These are phyloP conservation scores for Seira sanloemensis DNA, from an alignment of 2,888 invertebrate species.

Conservation along the genomic window DNA sequence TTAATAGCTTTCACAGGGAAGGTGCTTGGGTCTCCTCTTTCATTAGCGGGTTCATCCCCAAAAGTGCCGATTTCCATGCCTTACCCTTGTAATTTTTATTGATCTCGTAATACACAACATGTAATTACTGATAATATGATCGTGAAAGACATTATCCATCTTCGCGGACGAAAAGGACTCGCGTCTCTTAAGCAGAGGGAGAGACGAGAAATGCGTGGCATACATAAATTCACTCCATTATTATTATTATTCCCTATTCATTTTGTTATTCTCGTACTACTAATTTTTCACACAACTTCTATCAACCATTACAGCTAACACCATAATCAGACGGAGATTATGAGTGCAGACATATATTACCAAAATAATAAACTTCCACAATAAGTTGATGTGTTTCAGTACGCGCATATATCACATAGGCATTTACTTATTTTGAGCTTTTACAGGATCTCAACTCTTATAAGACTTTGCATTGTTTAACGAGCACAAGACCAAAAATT, in stretches of 20 bases:
- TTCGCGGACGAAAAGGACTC: neutral
- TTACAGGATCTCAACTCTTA: no score
- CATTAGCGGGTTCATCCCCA: slow-evolving; percentile 72
- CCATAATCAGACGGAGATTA: neutral
- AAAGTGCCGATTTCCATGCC: slow-evolving; percentile 72
- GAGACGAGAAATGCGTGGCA: neutral
- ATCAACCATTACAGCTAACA: neutral
- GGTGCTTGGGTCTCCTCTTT: slow-evolving; percentile 70
- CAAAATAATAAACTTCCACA: neutral
- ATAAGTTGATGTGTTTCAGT: neutral
- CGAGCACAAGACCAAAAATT: no score
- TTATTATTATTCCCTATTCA: neutral
- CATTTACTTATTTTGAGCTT: neutral
- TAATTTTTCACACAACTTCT: neutral
- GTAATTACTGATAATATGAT: slow-evolving; percentile 73
- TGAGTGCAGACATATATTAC: neutral
- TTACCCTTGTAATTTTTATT: slow-evolving; percentile 72
- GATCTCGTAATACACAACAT: slow-evolving; percentile 72
- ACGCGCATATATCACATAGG: neutral
- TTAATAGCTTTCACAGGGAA: slow-evolving; percentile 66
- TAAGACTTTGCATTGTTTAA: no score
- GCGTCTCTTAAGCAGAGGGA: no score
- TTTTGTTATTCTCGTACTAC: neutral
- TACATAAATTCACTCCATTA: neutral
- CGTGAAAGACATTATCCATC: slow-evolving; percentile 70